Percentiles rank a stretch among this genome's conserved stretches.
phyloP scores from a whole-genome alignment of 1,140 invertebrate genomes.

The Drosophila dunni region DNA sequence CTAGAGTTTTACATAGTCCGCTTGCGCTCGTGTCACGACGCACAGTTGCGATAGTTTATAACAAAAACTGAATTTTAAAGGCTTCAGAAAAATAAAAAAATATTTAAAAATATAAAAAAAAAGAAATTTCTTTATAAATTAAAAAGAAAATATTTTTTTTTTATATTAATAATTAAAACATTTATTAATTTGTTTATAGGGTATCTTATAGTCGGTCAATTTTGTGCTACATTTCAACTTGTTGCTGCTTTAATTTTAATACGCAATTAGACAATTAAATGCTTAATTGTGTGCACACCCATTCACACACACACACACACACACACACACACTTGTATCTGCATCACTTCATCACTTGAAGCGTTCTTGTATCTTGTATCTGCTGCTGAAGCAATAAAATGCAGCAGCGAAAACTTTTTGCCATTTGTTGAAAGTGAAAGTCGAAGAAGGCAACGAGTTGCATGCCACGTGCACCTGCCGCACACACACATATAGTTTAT shows the following conservation, averaged over 20 bases:
- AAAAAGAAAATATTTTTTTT: too few relatives aligned
- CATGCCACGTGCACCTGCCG: conserved; percentile 46
- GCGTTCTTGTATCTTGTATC: conserved; percentile 43
- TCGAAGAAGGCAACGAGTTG: conserved; percentile 25
- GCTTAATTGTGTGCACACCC: conserved; percentile 30
- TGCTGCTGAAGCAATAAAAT: conserved; percentile 50
- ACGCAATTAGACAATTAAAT: conserved; percentile 22
- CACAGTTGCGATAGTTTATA: neutral
- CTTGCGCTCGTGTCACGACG: conserved; percentile 5
- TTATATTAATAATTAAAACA: too few relatives aligned
- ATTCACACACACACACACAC: conserved; percentile 14
- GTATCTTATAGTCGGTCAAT: neutral
- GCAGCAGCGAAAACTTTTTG: conserved; percentile 51
- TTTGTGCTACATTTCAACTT: neutral
- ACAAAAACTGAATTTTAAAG: too few relatives aligned
- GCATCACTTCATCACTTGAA: conserved; percentile 39
- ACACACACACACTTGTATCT: conserved; percentile 21
- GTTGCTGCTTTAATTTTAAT: conserved; percentile 18
- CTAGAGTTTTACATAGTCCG: conserved; percentile 24
- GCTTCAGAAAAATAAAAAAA: too few relatives aligned
- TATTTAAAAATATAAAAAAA: too few relatives aligned
- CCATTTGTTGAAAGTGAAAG: conserved; percentile 55
- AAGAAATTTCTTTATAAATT: too few relatives aligned
- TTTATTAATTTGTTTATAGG: neutral
- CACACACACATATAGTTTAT: conserved; percentile 6